Conservation (phyloP, 1,140 invertebrate genomes). For the Brachionus rotundiformis region DNA sequence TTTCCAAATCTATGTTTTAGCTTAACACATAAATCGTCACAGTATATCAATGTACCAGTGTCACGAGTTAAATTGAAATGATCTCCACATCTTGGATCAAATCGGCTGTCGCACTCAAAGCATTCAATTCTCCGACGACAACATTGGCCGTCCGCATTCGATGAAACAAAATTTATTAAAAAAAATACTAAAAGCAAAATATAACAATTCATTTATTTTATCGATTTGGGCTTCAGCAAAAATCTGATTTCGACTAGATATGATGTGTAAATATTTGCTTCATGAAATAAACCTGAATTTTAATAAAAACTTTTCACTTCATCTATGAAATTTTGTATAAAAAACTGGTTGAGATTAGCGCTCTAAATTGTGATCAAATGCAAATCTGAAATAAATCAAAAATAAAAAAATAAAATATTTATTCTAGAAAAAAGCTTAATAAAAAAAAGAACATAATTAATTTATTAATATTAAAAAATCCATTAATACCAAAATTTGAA, state of each 20-base stretch:
- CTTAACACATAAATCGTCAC: constrained; percentile 43
- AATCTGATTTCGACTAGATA: not conserved
- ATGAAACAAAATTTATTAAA: not conserved
- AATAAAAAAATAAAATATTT: not conserved
- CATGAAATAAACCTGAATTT: not conserved
- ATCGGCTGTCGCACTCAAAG: constrained; percentile 44
- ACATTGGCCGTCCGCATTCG: constrained; percentile 38
- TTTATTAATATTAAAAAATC: too few species aligned
- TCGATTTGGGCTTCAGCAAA: not conserved
- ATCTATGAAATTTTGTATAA: not conserved
- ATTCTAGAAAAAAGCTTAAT: not conserved
- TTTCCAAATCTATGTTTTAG: constrained; percentile 44
- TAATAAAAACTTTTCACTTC: not conserved
- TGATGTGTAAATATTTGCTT: not conserved
- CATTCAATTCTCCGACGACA: constrained; percentile 33
- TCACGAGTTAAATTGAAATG: constrained; percentile 16
- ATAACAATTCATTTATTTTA: not conserved
- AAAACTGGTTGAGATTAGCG: not conserved
- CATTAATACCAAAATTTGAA: too few species aligned
- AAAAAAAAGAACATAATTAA: too few species aligned
- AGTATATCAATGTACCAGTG: constrained; percentile 13
- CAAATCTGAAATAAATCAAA: not conserved
- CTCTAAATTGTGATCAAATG: not conserved
- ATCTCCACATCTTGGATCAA: constrained; percentile 43
- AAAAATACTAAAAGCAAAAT: constrained; percentile 9